Evolutionary conservation across 2,113 vertebrate genomes (phyloP), one percentile per base, ranked within the genome.

Genomic region (Zapornia atra): DNA sequence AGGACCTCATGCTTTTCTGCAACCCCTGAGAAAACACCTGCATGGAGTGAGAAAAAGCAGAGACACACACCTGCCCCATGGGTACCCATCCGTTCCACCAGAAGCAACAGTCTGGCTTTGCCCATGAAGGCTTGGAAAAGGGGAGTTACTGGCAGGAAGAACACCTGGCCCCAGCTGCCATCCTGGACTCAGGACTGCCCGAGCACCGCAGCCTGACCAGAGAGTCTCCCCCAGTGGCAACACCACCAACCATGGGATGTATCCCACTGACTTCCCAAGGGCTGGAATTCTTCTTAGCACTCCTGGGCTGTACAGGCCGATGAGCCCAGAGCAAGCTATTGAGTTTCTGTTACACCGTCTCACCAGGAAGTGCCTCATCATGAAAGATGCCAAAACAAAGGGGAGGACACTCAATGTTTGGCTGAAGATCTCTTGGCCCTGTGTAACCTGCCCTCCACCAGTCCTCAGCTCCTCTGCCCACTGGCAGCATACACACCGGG

Each of bases 251-350:
- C 2, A 0, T 10, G 19, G 73, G 82, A 59, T 64, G 38, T 2
- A 66, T 16, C 70, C 36, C 63, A 53, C 11, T 60, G n/a, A 8
- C 15, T 54, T 53, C 44, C 87, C 84, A 25, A 65, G n/a, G 51
- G 70, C 28, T 82, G 38, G 14, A n/a, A 69, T 42, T 48, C 20
- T 40, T 81, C 77, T 46, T 2, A 13, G 7, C 8, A 2, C 18
- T 81, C 46, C 60, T 48, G 69, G 9, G 24, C 21, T 8, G 44
- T 2, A 3, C 26, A 66, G 44, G 36, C 20, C 3, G 4, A 65
- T 0, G 0, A 56, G 11, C 12, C 28, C 2, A 1, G 21, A 11
- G 14, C 3, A 0, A 82, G 40, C 59, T 2, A 16, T 7, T 33
- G 0, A 17, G 56, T 15, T 48, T 81, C 44, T 75, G 31, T 15